Evolutionary conservation across 2,113 vertebrate species (phyloP).

Genomic region (Balaeniceps rex): DNA sequence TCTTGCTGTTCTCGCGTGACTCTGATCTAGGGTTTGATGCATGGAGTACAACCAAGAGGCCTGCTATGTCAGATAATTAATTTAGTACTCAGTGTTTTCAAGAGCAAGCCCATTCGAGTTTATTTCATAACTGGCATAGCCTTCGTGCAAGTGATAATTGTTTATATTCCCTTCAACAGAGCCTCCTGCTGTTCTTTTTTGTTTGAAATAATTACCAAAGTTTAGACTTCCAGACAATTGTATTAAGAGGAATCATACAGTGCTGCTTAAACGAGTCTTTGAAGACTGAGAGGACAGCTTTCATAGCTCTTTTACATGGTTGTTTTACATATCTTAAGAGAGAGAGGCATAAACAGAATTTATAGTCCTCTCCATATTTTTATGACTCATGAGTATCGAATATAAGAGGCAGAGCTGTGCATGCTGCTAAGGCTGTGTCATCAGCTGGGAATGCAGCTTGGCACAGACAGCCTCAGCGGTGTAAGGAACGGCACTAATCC

Average conservation of each 20-base stretch:
- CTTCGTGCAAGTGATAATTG: conserved; percentile 60
- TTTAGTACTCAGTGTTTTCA: not conserved
- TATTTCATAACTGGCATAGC: conserved; percentile 19
- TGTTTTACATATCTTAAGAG: conserved; percentile 46
- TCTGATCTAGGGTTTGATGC: not conserved
- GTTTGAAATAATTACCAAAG: conserved; percentile 59
- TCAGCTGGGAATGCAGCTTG: conserved; percentile 56
- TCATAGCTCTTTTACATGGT: conserved; percentile 13
- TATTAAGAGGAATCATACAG: conserved; percentile 45
- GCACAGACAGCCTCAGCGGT: not conserved
- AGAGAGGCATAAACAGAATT: conserved; percentile 46
- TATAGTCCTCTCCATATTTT: conserved; percentile 48
- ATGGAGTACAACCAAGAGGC: not conserved
- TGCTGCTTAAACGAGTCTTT: conserved; percentile 42
- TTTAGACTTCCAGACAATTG: conserved; percentile 59
- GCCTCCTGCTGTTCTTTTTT: conserved; percentile 57
- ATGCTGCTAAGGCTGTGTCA: conserved; percentile 22
- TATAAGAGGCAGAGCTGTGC: conserved; percentile 26
- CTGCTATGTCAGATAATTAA: not conserved
- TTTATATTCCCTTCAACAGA: conserved; percentile 57
- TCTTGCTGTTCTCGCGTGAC: not conserved
- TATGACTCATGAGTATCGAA: conserved; percentile 32
- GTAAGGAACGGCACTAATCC: conserved; percentile 8
- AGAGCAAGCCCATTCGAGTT: conserved; percentile 29
- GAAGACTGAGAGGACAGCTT: conserved; percentile 53